Percentiles rank a stretch among this genome's conserved stretches.
phyloP scores from a whole-genome alignment of 2,113 vertebrate genomes.

The Ciconia boyciana region DNA sequence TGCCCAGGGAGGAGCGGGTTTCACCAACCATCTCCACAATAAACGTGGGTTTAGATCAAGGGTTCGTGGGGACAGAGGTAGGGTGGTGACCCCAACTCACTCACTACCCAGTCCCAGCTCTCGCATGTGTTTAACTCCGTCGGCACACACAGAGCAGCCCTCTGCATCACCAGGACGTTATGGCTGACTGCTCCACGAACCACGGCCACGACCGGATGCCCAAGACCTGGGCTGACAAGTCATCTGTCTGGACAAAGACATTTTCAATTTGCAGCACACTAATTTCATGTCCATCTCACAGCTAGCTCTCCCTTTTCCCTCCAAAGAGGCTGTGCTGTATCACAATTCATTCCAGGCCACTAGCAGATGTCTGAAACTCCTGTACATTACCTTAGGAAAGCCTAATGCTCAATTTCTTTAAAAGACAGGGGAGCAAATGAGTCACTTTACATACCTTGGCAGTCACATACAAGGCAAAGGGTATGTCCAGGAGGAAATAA shows the following conservation, averaged over 20 bases:
- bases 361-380: background rate
- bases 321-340: background rate
- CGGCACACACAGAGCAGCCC: background rate
- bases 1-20: background rate
- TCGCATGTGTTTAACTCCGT: rapidly evolving
- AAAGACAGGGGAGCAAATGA: slow-evolving; percentile 1
- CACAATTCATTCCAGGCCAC: background rate
- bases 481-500: slow-evolving; percentile 7
- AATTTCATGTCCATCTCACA: background rate
- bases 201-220: rapidly evolving
- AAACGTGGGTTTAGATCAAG: background rate
- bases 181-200: rapidly evolving
- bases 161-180: background rate
- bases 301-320: background rate
- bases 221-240: background rate
- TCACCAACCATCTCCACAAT: background rate
- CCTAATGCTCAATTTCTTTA: background rate
- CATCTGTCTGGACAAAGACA: background rate
- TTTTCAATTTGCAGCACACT: background rate
- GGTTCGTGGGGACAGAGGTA: background rate
- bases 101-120: background rate
- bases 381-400: background rate
- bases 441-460: background rate
- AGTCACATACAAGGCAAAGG: background rate
- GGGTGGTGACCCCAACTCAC: background rate